Evolutionary conservation across 2,113 vertebrate species (phyloP), one percentile per base, ranked within the genome.

Genomic region (Myrmecobius fasciatus): DNA sequence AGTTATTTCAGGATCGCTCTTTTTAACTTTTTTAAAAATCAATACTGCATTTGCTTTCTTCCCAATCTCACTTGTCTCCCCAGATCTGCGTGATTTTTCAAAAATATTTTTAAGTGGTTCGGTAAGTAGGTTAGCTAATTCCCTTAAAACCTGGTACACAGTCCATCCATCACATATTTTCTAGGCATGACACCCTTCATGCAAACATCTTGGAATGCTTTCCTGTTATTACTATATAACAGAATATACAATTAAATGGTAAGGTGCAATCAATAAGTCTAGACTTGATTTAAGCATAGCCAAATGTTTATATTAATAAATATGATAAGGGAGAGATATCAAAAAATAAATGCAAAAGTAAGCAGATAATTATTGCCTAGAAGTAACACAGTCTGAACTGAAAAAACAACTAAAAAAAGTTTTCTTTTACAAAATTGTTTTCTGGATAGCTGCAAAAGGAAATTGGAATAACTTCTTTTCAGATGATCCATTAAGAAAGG

Each of bases 191-290:
- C 97, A 97, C 96, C 94, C 93, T 97, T 97, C 97, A 98, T 96
- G 94, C 83, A 97, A 96, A 96, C 94, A 97, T 97, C 92, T 97
- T 88, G 95, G 95, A 97, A 97, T 97, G 96, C 96, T 97, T 97
- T 97, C 94, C 94, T 97, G 92, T 95, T 97, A 93, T 93, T 96
- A 95, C 91, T 94, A n/a, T 60, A 90, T 88, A 95, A 96, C 49
- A 94, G 93, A 97, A 96, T 97, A 97, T 96, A 97, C 94, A 97
- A 93, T 97, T 97, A 97, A 96, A 98, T 96, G 92, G 54, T 88
- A 92, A 97, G 67, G 93, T 96, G 88, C 88, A 97, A 97, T 98
- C 98, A 98, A 98, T 98, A 98, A 98, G 97, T 98, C 98, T 98
- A 98, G 98, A 98, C 97, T 97, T 96, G 97, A 94, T 94, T 97